Evolutionary conservation across 37 sponge, comb jelly and placozoan species (phyloP).

Genomic region (Aplysina aerophoba): DNA sequence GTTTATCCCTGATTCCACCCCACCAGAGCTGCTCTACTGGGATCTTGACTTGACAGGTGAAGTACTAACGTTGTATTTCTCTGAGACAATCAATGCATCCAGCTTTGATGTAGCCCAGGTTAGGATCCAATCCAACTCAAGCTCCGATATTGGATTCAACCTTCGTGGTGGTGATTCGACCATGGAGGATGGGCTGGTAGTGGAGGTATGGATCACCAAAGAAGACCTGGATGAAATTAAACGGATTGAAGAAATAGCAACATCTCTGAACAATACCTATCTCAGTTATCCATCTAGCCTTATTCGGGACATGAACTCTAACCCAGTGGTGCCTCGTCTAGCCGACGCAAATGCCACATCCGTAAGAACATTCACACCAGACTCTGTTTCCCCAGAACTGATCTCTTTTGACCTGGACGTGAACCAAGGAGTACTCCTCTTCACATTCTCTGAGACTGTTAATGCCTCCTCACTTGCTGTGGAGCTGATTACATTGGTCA

Average conservation of each 20-base stretch:
- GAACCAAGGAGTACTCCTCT: slow-evolving; percentile 55
- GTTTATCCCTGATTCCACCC: slow-evolving; percentile 77
- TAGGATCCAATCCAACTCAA: slow-evolving; percentile 66
- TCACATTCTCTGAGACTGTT: slow-evolving; percentile 90
- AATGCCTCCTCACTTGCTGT: slow-evolving; percentile 69
- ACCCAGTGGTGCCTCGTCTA: slow-evolving; percentile 30
- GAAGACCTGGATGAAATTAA: slow-evolving; percentile 88
- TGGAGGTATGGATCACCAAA: slow-evolving; percentile 64
- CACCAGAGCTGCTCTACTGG: slow-evolving; percentile 70
- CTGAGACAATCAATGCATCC: slow-evolving; percentile 84
- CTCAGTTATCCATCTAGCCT: slow-evolving; percentile 59
- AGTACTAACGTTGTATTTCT: slow-evolving; percentile 66
- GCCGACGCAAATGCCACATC: slow-evolving; percentile 35
- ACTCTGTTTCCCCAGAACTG: slow-evolving; percentile 70
- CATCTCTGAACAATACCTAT: slow-evolving; percentile 65
- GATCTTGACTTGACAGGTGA: slow-evolving; percentile 85
- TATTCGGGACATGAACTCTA: slow-evolving; percentile 86
- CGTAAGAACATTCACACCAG: slow-evolving; percentile 62
- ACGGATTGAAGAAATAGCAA: slow-evolving; percentile 80
- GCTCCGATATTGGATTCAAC: slow-evolving; percentile 60
- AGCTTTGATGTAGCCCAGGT: slow-evolving; percentile 68
- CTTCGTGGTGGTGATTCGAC: slow-evolving; percentile 67
- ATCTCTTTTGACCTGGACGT: slow-evolving; percentile 79
- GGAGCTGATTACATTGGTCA: slow-evolving; percentile 50
- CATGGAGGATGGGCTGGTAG: slow-evolving; percentile 46